phyloP scores from a whole-genome alignment of 1,140 invertebrate genomes.

The Ruditapes philippinarum region DNA sequence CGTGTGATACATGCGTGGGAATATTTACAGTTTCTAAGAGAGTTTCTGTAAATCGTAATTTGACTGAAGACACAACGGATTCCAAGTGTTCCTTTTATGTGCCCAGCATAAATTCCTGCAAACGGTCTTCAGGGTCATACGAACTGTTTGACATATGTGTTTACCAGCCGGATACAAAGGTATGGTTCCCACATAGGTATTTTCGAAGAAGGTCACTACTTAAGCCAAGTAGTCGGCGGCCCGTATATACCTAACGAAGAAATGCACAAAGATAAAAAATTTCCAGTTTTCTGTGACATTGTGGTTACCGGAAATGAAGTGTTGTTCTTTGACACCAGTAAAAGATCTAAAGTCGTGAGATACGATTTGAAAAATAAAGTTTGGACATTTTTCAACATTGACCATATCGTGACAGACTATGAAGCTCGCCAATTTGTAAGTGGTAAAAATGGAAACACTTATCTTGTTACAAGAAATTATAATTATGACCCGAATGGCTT shows the following conservation, averaged over 20 bases:
- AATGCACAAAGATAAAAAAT: not conserved
- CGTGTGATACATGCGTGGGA: not conserved
- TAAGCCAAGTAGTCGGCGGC: not conserved
- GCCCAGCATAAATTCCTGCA: no score
- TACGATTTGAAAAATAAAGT: not conserved
- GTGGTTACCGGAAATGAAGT: not conserved
- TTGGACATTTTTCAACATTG: not conserved
- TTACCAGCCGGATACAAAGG: not conserved
- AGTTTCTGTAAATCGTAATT: not conserved
- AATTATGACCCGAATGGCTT: not conserved
- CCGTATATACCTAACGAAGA: not conserved
- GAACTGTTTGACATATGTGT: not conserved
- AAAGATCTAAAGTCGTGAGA: not conserved
- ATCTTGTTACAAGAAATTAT: not conserved
- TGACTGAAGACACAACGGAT: not conserved
- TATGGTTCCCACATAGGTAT: not conserved
- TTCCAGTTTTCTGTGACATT: not conserved
- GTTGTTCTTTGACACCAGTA: not conserved
- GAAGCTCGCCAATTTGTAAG: not conserved
- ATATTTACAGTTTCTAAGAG: slow-evolving; percentile 1
- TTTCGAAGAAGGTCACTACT: not conserved
- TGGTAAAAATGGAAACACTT: not conserved
- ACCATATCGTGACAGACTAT: not conserved
- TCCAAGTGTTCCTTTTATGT: not conserved
- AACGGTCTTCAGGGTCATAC: not conserved